Evolutionary conservation across 2,888 invertebrate genomes (phyloP), one percentile per base, ranked within the genome.

Genomic region (Dicycla oo): DNA sequence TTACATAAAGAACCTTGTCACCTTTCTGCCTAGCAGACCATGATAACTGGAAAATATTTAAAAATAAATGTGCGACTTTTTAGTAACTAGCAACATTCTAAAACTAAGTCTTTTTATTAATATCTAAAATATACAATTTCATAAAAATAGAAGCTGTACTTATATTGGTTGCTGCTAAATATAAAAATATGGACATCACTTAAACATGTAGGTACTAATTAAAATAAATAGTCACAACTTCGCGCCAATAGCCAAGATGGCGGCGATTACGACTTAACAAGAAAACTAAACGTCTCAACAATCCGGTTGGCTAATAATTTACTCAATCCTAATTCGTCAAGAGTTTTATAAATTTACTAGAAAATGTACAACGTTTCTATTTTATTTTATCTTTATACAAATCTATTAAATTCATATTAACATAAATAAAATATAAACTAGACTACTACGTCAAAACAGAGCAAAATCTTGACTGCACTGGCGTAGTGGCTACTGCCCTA

Each of bases 101-200:
- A 80, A 75, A 38, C 73, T 80, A 73, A 51, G 15, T 71, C 23
- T n/a, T n/a, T n/a, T n/a, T n/a, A 51, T 73, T 71, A 74, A 20
- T 64, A 34, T 5, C 51, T 77, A 83, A 54, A 77, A 74, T 77
- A 78, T 77, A 83, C 72, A 85, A 72, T 65, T 74, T 65, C 56
- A 68, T 78, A 58, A 65, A 71, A 73, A 54, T 49, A 63, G 49
- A 77, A 69, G 66, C 63, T 71, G 65, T 71, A 74, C 71, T 81
- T 73, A 79, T 53, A 65, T 62, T 43, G 45, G n/a, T 81, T 74
- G 53, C 61, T 67, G 70, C 68, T 75, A 73, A 81, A 58, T 30
- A 69, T 68, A 81, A 75, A 64, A 77, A 71, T 83, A 83, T 83
- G 84, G 82, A 83, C 82, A 84, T 75, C 63, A 71, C 82, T 86